Conservation (phyloP, 2,797 vertebrate genomes). For the Hafferia zeledoni region DNA sequence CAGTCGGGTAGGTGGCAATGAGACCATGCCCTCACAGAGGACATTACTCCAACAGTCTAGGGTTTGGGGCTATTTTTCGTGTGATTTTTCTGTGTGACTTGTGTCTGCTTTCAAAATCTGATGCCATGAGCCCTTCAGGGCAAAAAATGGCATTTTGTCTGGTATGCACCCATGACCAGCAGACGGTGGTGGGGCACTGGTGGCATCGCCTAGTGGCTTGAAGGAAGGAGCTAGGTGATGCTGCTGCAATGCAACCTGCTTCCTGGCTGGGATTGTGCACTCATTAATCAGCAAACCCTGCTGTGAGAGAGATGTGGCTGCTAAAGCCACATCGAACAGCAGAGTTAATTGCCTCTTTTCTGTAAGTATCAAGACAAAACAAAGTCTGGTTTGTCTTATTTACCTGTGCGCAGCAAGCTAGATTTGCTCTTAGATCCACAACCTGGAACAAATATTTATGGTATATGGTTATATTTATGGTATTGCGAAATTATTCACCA, state of each 20-base stretch:
- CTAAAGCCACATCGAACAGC: neutral
- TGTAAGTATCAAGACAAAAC: neutral
- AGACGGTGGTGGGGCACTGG: fast-evolving
- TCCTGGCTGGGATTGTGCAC: neutral
- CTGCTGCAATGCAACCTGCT: fast-evolving
- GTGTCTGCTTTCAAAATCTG: neutral
- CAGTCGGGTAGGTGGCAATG: fast-evolving
- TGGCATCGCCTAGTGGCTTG: neutral
- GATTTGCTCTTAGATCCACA: neutral
- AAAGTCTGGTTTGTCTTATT: neutral
- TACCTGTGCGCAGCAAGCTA: neutral
- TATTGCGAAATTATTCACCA: neutral
- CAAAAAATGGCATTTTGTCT: neutral
- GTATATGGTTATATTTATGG: neutral
- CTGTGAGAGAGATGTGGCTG: neutral
- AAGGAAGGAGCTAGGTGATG: neutral
- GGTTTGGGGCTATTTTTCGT: neutral
- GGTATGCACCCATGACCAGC: fast-evolving
- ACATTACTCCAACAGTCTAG: neutral
- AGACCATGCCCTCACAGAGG: neutral
- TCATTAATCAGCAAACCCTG: neutral
- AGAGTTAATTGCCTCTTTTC: neutral
- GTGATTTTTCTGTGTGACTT: neutral
- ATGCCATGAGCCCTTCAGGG: fast-evolving
- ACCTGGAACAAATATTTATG: neutral